A percentile compares a stretch with the other conserved stretches of the same genome.
Evolutionary conservation across 2,113 vertebrate genomes (phyloP).

Genomic region (Labeo catla): DNA sequence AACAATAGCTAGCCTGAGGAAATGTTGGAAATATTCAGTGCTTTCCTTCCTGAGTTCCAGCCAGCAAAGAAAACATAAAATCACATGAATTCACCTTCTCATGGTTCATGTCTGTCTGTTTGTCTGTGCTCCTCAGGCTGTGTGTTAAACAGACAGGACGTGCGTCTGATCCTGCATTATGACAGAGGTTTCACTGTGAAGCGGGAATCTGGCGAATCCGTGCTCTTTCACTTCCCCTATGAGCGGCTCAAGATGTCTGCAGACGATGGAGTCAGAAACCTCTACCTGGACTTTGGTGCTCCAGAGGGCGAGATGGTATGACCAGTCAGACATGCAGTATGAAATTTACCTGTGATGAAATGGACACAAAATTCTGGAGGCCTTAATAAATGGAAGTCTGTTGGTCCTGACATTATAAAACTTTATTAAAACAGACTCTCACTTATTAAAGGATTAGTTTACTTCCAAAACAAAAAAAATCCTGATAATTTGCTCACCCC

Average conservation of each 20-base stretch:
- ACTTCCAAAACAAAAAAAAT: too few species aligned
- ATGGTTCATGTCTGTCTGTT: constrained; percentile 14
- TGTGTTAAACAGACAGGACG: constrained; percentile 84
- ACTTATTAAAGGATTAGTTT: too few species aligned
- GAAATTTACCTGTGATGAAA: background rate
- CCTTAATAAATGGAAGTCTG: background rate
- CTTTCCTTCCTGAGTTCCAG: background rate
- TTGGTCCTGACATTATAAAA: background rate
- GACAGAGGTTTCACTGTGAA: constrained; percentile 91
- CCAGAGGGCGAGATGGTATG: constrained; percentile 94
- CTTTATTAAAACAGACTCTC: too few species aligned
- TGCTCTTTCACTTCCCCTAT: constrained; percentile 90
- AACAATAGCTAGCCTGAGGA: constrained; percentile 11
- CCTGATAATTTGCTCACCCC: too few species aligned
- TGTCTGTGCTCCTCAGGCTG: constrained; percentile 77
- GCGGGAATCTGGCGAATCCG: constrained; percentile 74
- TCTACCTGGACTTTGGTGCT: constrained; percentile 95
- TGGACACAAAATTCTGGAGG: background rate
- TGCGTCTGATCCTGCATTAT: constrained; percentile 91
- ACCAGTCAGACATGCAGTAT: too few species aligned
- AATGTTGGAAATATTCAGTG: constrained; percentile 7
- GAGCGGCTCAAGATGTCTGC: constrained; percentile 94
- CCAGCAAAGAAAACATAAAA: background rate
- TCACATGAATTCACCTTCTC: background rate
- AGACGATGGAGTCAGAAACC: constrained; percentile 89